Evolutionary conservation across 2,113 vertebrate genomes (phyloP).

Genomic region (Dromaius novaehollandiae): DNA sequence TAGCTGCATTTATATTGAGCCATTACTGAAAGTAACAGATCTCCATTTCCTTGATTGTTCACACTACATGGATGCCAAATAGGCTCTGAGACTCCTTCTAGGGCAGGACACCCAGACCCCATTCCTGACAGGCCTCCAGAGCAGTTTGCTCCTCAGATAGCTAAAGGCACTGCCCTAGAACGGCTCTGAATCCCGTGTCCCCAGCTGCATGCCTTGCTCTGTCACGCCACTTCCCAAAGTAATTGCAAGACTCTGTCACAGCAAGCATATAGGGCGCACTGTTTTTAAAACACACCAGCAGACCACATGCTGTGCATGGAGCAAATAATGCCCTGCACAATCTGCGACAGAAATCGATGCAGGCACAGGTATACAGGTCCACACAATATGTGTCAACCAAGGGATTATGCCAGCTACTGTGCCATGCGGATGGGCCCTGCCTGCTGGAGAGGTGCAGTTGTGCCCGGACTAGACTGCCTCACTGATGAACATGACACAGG

Average conservation of each 20-base stretch:
- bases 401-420: background rate
- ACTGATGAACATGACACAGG: background rate
- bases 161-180: background rate
- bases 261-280: background rate
- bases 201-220: fast-evolving
- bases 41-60: background rate
- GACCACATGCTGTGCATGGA: fast-evolving
- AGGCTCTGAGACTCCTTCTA: background rate
- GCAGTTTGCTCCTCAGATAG: background rate
- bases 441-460: background rate
- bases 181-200: background rate
- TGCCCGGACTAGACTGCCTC: background rate
- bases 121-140: background rate
- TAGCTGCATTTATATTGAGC: background rate
- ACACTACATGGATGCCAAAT: background rate
- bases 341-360: fast-evolving
- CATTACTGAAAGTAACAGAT: background rate
- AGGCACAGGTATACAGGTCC: background rate
- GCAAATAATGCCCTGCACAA: background rate
- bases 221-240: background rate
- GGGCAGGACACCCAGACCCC: background rate
- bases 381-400: background rate
- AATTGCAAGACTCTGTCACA: background rate
- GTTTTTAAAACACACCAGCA: background rate
- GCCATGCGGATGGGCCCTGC: background rate